phyloP scores from a whole-genome alignment of 1,140 invertebrate species.

The Planococcus citri region DNA sequence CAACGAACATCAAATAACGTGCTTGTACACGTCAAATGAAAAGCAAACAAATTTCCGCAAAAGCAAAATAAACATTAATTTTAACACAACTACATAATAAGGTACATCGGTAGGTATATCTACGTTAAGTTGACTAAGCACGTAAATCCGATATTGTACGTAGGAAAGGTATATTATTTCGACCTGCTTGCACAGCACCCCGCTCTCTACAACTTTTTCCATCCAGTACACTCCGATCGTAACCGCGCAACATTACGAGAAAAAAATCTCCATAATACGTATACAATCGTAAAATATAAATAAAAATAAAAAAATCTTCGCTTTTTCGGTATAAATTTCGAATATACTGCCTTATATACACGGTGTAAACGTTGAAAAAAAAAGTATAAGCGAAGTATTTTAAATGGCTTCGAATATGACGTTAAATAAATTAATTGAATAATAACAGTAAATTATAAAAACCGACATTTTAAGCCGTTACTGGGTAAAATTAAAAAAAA shows the following conservation, averaged over 20 bases:
- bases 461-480: conserved; percentile 1
- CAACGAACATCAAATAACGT: neutral
- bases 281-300: too few species aligned
- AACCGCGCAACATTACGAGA: too few species aligned
- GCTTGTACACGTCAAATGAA: neutral
- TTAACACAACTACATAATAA: neutral
- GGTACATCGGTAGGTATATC: neutral
- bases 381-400: neutral
- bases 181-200: neutral
- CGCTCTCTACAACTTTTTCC: too few species aligned
- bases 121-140: neutral
- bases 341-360: too few species aligned
- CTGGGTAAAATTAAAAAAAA: neutral
- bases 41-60: neutral
- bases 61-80: neutral
- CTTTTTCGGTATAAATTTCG: too few species aligned
- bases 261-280: too few species aligned
- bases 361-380: too few species aligned
- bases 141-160: neutral
- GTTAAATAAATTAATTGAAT: neutral
- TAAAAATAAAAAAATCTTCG: too few species aligned
- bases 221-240: too few species aligned
- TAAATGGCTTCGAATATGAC: neutral
- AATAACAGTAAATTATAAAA: neutral
- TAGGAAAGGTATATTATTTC: neutral